Evolutionary conservation across 2,888 invertebrate species (phyloP).

Genomic region (Tyria jacobaeae): DNA sequence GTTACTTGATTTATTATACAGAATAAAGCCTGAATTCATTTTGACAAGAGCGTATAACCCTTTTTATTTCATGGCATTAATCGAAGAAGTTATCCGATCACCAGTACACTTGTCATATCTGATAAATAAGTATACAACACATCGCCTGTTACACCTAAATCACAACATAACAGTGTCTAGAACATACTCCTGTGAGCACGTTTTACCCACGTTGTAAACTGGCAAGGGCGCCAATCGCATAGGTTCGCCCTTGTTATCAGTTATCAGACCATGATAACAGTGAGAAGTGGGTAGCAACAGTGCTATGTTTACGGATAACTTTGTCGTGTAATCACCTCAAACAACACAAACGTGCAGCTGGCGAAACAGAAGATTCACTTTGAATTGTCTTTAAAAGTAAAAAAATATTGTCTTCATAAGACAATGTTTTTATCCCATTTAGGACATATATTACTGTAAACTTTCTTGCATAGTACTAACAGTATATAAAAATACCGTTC

Average conservation of each 20-base stretch:
- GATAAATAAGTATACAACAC: neutral
- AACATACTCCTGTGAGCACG: neutral
- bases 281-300: slow-evolving; percentile 29
- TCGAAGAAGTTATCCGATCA: neutral
- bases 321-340: slow-evolving; percentile 23
- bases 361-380: slow-evolving; percentile 14
- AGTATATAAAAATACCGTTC: no score
- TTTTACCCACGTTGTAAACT: neutral
- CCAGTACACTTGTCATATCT: neutral
- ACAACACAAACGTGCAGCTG: neutral
- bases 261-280: slow-evolving; percentile 19
- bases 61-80: neutral
- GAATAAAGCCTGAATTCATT: neutral
- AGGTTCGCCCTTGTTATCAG: slow-evolving; percentile 21
- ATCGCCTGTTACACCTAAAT: neutral
- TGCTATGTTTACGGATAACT: slow-evolving; percentile 22
- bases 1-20: no score
- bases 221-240: slow-evolving; percentile 16
- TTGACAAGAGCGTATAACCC: neutral
- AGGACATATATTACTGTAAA: no score
- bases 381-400: neutral
- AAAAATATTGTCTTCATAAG: no score
- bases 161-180: neutral
- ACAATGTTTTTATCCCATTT: no score
- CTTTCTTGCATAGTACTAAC: no score